A percentile compares a stretch with the other conserved stretches of the same genome.
Evolutionary conservation across 2,797 vertebrate genomes (phyloP).

Genomic region (Octomys mimax): DNA sequence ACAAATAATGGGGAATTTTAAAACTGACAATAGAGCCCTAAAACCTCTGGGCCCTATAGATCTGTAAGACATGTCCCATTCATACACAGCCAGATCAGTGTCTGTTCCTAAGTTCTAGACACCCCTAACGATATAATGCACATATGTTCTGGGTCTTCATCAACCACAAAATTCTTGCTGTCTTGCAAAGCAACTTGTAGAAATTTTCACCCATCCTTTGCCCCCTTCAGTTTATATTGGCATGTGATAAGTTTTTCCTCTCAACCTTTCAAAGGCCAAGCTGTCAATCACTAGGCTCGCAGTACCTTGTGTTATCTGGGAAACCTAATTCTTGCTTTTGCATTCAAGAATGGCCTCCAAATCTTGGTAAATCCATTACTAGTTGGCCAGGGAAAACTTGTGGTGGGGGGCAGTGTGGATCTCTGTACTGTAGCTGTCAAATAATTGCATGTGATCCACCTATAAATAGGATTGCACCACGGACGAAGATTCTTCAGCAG

Average conservation of each 20-base stretch:
- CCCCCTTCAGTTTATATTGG: neutral
- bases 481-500: neutral
- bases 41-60: neutral
- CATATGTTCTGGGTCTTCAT: neutral
- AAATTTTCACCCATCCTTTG: neutral
- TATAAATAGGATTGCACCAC: neutral
- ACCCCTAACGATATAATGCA: neutral
- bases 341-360: neutral
- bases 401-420: neutral
- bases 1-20: neutral
- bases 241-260: neutral
- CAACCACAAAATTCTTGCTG: neutral
- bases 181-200: neutral
- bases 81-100: rapidly evolving
- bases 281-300: rapidly evolving
- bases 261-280: neutral
- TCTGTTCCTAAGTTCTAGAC: neutral
- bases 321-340: neutral
- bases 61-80: rapidly evolving
- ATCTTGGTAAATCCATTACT: neutral
- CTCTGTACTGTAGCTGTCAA: neutral
- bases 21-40: neutral
- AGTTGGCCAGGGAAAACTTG: neutral
- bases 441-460: no score
- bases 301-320: no score